Conservation (phyloP, 2,888 invertebrate genomes). For the Clitarchus hookeri region DNA sequence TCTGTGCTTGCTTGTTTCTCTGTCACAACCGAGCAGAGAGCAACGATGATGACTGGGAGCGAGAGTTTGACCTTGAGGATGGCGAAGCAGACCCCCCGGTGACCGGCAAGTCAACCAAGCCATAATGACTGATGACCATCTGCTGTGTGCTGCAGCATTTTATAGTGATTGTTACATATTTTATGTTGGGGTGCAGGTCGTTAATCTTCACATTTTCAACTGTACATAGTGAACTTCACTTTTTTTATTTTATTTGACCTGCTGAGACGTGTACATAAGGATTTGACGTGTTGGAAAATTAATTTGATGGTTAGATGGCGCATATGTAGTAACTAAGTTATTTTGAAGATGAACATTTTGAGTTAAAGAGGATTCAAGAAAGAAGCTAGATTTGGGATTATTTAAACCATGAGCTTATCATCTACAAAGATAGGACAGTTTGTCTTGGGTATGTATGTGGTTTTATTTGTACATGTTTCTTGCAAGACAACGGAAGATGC, state of each 20-base stretch:
- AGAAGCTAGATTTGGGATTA: not conserved
- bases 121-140: not conserved
- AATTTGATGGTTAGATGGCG: not conserved
- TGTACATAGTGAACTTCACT: not conserved
- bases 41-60: slow-evolving; percentile 58
- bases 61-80: slow-evolving; percentile 59
- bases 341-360: not conserved
- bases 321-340: not conserved
- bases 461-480: not conserved
- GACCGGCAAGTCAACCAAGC: slow-evolving; percentile 17
- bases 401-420: not conserved
- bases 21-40: slow-evolving; percentile 38
- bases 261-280: not conserved
- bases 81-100: slow-evolving; percentile 26
- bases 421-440: not conserved
- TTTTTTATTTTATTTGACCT: not conserved
- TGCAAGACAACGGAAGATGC: too few species aligned
- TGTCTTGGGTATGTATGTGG: not conserved
- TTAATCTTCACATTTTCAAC: not conserved
- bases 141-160: not conserved
- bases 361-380: not conserved
- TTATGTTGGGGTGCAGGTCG: too few species aligned
- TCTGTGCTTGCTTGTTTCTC: not conserved
- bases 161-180: too few species aligned
- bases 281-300: not conserved